Base-by-base conservation (phyloP, 2,888 invertebrate genomes). In the Camponotus fellah region DNA sequence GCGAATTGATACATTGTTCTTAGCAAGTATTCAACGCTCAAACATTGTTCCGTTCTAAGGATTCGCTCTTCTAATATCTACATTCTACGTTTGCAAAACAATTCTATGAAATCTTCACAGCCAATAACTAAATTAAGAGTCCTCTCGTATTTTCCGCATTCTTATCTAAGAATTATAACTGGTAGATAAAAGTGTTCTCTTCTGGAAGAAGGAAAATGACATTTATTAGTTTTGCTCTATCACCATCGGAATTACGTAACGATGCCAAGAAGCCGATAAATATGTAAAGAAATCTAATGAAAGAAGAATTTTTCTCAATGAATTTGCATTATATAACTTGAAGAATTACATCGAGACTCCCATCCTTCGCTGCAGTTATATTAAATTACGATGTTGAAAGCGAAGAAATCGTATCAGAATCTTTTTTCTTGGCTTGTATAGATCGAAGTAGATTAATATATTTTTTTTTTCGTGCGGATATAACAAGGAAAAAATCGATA, bases 61-160 rank as follows among this genome's bases (percentile, higher is more conserved):
- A 85, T 83, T 83, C 43, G 46, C 62, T 26, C 37, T 75, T 71
- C 62, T 88, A 87, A 69, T 69, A 86, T 85, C 76, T 85, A 83
- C 40, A 37, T 79, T 60, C 69, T 91, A 89, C 34, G 56, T 81
- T 58, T 81, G 75, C 71, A 66, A 53, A 85, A 86, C 80, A 82
- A 65, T 76, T 86, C 83, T 68, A 34, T 88, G 76, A 84, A 75
- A 71, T 83, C 62, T 87, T 91, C 91, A 91, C 91, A 91, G 91
- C 91, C 91, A 90, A 88, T 87, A 88, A 88, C 79, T 87, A 91
- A 91, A 90, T 76, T 83, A 91, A 90, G 76, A 85, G 40, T 86
- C 68, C 72, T 64, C 62, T 64, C 64, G 62, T 72, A 79, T 74
- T 66, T 82, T 79, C 26, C 43, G 43, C 17, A 60, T 80, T 49